A percentile compares a stretch with the other conserved stretches of the same genome.
These are phyloP conservation scores for Coregonus clupeaformis DNA, from an alignment of 2,113 vertebrate species.

Conservation along the genomic window DNA sequence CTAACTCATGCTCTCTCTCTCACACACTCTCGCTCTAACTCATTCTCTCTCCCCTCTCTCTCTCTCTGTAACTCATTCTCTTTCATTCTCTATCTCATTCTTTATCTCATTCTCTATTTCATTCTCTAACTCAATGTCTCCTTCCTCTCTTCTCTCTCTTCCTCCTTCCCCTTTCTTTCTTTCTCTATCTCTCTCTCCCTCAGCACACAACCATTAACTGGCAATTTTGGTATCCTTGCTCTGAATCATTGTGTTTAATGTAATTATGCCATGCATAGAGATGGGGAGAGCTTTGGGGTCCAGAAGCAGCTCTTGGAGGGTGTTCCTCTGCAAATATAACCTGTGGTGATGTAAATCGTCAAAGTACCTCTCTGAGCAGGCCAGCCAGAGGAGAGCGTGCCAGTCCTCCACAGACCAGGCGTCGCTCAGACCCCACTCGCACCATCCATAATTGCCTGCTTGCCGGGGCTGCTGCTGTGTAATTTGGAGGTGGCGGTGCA, in stretches of 20 bases:
- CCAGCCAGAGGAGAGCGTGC: constrained; percentile 46
- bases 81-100: constrained; percentile 14
- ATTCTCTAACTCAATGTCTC: neutral
- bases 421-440: constrained; percentile 54
- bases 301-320: constrained; percentile 30
- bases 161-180: constrained; percentile 7
- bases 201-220: constrained; percentile 37
- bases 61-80: neutral
- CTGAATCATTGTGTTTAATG: constrained; percentile 56
- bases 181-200: neutral
- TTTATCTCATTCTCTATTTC: neutral
- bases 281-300: neutral
- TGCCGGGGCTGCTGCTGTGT: constrained; percentile 39
- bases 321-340: constrained; percentile 46
- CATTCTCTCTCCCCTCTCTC: too few relatives aligned
- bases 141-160: constrained; percentile 30
- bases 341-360: constrained; percentile 45
- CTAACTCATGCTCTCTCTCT: too few relatives aligned
- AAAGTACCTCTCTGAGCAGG: constrained; percentile 42
- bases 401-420: constrained; percentile 45
- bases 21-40: too few relatives aligned
- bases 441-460: constrained; percentile 66
- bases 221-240: constrained; percentile 31
- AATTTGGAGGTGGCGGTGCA: constrained; percentile 21
- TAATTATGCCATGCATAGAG: constrained; percentile 42